Conservation (phyloP, 2,113 vertebrate species). For the Arizona elegans region DNA sequence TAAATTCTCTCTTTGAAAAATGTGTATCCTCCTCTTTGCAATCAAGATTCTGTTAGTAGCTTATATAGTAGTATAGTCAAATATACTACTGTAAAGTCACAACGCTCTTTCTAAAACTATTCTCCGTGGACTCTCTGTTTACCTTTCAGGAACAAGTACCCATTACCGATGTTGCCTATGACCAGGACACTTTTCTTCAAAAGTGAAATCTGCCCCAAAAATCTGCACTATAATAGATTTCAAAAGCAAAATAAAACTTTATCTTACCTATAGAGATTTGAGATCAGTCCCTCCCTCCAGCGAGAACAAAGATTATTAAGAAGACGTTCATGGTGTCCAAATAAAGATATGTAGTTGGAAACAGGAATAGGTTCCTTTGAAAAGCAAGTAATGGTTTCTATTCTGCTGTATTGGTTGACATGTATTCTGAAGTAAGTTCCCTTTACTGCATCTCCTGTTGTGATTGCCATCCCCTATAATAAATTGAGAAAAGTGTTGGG, state of each 20-base stretch:
- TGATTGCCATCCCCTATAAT: conserved; percentile 74
- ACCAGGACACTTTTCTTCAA: background rate
- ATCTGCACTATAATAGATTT: background rate
- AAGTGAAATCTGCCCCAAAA: background rate
- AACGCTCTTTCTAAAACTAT: background rate
- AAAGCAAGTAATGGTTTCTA: conserved; percentile 87
- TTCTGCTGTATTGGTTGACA: conserved; percentile 69
- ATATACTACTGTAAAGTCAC: background rate
- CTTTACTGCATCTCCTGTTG: conserved; percentile 70
- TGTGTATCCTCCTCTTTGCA: background rate
- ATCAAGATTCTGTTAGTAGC: background rate
- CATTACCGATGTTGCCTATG: background rate
- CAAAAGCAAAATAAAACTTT: rapidly evolving
- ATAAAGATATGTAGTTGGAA: conserved; percentile 83
- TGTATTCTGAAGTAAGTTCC: conserved; percentile 87
- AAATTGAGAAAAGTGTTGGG: conserved; percentile 35
- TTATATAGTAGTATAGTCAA: background rate
- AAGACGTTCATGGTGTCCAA: conserved; percentile 83
- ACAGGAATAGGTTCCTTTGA: conserved; percentile 77
- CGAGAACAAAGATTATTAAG: conserved; percentile 81
- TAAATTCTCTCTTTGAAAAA: background rate
- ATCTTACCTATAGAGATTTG: conserved; percentile 86
- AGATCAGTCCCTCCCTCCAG: conserved; percentile 71
- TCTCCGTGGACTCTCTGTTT: background rate
- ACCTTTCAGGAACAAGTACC: background rate